phyloP scores from a whole-genome alignment of 1,140 invertebrate species.

The Apis dorsata region DNA sequence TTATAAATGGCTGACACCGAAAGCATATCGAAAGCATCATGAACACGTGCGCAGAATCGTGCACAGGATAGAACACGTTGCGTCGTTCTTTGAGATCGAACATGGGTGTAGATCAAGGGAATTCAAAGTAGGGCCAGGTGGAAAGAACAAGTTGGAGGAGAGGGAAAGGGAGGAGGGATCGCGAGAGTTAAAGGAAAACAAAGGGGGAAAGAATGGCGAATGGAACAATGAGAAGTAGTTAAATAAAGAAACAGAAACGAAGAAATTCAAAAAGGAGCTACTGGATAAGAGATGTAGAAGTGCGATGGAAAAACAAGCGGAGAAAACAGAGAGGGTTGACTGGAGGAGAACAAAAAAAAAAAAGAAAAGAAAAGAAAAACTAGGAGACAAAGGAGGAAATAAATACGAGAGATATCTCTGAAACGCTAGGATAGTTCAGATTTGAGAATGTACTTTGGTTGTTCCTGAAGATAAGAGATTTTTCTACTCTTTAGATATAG shows the following conservation, averaged over 20 bases:
- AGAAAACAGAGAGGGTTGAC: constrained; percentile 11
- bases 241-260: constrained; percentile 15
- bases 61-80: constrained; percentile 49
- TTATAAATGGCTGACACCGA: not conserved
- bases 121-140: not conserved
- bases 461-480: not conserved
- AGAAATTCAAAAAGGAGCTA: constrained; percentile 1
- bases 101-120: constrained; percentile 46
- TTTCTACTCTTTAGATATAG: not conserved
- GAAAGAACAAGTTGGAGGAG: not conserved
- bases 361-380: no score
- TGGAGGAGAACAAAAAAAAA: not conserved
- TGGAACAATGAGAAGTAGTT: constrained; percentile 19
- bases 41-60: not conserved
- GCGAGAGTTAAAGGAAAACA: constrained; percentile 3
- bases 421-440: not conserved
- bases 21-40: not conserved
- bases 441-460: not conserved
- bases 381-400: not conserved
- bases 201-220: not conserved
- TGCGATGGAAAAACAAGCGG: constrained; percentile 14
- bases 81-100: constrained; percentile 69
- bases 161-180: not conserved
- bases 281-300: constrained; percentile 1
- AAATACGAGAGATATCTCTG: not conserved